These are phyloP conservation scores for Chouioia cunea DNA, from an alignment of 2,888 invertebrate species.

Conservation along the genomic window DNA sequence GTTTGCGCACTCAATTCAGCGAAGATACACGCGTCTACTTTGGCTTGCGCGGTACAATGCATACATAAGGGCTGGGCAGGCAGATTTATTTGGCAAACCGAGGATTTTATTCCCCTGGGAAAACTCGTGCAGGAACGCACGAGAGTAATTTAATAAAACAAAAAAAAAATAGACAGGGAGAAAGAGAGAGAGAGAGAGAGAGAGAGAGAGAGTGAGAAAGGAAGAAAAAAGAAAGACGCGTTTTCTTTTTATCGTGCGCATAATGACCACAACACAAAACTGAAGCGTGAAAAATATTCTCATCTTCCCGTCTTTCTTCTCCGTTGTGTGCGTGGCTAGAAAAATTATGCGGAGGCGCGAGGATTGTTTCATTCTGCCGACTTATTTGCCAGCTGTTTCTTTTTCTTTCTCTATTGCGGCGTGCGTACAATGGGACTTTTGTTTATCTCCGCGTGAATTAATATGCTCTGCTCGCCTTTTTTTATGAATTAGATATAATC, in stretches of 20 bases:
- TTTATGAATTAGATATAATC: too few species aligned
- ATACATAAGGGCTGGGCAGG: not conserved
- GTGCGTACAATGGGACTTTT: conserved; percentile 3
- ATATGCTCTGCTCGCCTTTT: not conserved
- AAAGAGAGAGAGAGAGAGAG: conserved; percentile 4
- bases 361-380: conserved; percentile 38
- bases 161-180: conserved; percentile 7
- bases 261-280: conserved; percentile 46
- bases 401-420: not conserved
- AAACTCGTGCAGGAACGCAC: conserved; percentile 2
- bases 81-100: conserved; percentile 39
- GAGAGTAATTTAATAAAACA: conserved; percentile 47
- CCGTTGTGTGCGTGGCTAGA: conserved; percentile 35
- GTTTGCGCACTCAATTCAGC: not conserved
- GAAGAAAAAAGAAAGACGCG: conserved; percentile 17
- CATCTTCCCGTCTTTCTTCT: conserved; percentile 21
- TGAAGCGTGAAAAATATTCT: conserved; percentile 42
- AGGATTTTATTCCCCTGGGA: conserved; percentile 19
- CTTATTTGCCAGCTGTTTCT: conserved; percentile 34
- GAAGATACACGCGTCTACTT: too few species aligned
- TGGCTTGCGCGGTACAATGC: too few species aligned
- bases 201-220: conserved; percentile 7
- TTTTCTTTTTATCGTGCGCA: conserved; percentile 33
- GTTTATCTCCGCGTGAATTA: conserved; percentile 4
- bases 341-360: conserved; percentile 29